phyloP scores from a whole-genome alignment of 2,113 vertebrate species.

The Protobothrops mucrosquamatus region DNA sequence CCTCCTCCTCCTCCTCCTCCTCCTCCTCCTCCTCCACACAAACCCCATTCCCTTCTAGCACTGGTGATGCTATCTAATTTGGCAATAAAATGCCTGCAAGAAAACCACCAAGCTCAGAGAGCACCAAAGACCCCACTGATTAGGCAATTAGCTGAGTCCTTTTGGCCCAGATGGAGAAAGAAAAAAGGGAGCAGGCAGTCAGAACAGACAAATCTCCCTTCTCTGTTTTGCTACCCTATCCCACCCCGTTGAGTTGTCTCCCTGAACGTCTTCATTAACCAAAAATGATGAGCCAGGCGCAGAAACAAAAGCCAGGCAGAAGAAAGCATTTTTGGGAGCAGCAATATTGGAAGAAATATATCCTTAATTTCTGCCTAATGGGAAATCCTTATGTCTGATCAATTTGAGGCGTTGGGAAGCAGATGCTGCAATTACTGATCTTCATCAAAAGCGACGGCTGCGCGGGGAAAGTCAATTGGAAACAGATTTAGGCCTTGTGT shows the following conservation, averaged over 20 bases:
- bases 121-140: background rate
- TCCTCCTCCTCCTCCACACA: too few species aligned
- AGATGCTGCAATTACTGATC: slow-evolving; percentile 53
- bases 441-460: slow-evolving; percentile 60
- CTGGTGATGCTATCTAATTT: background rate
- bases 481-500: slow-evolving; percentile 42
- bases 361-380: slow-evolving; percentile 67
- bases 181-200: background rate
- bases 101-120: background rate
- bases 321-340: slow-evolving; percentile 43
- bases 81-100: background rate
- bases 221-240: background rate
- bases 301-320: slow-evolving; percentile 24
- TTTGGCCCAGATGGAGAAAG: background rate
- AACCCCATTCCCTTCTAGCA: background rate
- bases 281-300: background rate
- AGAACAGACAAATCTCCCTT: background rate
- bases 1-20: too few species aligned
- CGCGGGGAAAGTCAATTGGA: slow-evolving; percentile 56
- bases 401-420: slow-evolving; percentile 57
- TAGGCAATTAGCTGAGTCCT: background rate
- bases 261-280: slow-evolving; percentile 18
- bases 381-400: slow-evolving; percentile 69
- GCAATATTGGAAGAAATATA: slow-evolving; percentile 65
- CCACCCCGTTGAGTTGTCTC: background rate